Conservation (phyloP, 2,113 vertebrate species). For the Sturnus vulgaris region DNA sequence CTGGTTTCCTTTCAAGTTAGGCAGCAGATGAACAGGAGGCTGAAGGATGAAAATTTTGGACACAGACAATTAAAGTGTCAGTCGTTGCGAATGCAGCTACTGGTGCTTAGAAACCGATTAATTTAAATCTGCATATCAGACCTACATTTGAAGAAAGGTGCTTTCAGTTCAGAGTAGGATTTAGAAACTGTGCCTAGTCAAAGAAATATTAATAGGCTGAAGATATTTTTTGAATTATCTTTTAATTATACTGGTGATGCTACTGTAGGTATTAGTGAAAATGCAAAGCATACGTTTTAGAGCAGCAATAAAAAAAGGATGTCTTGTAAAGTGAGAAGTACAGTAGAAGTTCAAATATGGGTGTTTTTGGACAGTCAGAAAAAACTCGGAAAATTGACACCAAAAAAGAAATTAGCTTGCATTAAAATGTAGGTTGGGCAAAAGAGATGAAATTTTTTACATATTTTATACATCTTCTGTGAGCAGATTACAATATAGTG, state of each 20-base stretch:
- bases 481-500: neutral
- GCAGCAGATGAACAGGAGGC: neutral
- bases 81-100: neutral
- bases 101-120: neutral
- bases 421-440: neutral
- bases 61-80: neutral
- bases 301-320: neutral
- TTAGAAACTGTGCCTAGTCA: neutral
- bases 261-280: neutral
- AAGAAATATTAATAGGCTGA: neutral
- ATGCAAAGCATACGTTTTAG: neutral
- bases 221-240: neutral
- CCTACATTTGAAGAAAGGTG: neutral
- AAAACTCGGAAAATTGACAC: neutral
- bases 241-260: neutral
- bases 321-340: neutral
- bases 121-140: neutral
- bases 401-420: neutral
- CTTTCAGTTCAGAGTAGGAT: neutral
- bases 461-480: constrained; percentile 3
- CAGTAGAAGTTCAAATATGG: neutral
- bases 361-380: neutral
- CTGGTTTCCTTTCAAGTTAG: neutral
- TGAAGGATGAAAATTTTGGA: neutral
- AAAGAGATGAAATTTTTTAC: neutral